Percentiles rank a stretch among this genome's conserved stretches.
phyloP scores from a whole-genome alignment of 2,113 vertebrate genomes.

The Stictonetta naevosa region DNA sequence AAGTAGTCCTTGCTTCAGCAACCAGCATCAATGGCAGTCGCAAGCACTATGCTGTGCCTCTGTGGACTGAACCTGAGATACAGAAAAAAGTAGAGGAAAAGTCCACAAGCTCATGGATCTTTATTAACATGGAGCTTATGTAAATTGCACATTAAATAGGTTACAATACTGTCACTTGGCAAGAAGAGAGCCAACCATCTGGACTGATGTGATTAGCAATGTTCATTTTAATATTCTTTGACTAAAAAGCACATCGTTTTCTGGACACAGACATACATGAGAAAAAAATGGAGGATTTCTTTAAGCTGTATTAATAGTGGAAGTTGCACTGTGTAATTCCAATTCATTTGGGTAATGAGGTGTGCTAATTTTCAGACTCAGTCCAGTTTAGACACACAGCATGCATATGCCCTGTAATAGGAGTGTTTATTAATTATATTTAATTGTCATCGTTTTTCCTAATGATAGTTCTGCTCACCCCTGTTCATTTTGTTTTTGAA shows the following conservation, averaged over 20 bases:
- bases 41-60: background rate
- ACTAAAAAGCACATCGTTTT: constrained; percentile 58
- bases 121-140: constrained; percentile 61
- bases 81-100: background rate
- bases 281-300: constrained; percentile 42
- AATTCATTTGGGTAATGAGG: constrained; percentile 71
- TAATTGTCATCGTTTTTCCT: constrained; percentile 64
- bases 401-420: constrained; percentile 66
- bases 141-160: constrained; percentile 67
- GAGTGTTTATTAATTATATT: constrained; percentile 74
- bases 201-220: constrained; percentile 72
- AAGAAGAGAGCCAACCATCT: constrained; percentile 67
- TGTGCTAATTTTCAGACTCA: constrained; percentile 50
- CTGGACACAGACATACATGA: constrained; percentile 35
- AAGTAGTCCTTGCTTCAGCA: background rate
- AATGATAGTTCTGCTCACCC: constrained; percentile 46
- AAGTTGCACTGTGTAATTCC: constrained; percentile 39
- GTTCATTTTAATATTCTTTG: constrained; percentile 69
- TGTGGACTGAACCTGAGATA: background rate
- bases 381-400: constrained; percentile 53
- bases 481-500: constrained; percentile 49
- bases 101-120: constrained; percentile 38
- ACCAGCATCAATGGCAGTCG: background rate
- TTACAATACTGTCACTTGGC: constrained; percentile 69
- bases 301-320: constrained; percentile 62